Evolutionary conservation across 2,113 vertebrate genomes (phyloP).

Genomic region (Piaya cayana): DNA sequence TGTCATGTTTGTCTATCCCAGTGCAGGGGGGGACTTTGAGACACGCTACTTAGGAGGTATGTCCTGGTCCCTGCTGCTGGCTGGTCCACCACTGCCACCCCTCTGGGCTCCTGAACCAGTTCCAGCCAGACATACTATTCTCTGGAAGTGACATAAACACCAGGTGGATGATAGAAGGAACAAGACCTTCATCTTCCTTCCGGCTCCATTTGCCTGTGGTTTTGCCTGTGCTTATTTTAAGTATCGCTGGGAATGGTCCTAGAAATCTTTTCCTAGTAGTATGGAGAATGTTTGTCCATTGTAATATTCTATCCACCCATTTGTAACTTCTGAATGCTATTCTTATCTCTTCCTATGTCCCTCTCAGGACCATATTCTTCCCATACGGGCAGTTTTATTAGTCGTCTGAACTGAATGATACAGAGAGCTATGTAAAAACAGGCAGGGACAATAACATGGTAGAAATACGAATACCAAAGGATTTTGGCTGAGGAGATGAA

Average conservation of each 20-base stretch:
- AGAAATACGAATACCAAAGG: neutral
- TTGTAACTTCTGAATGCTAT: neutral
- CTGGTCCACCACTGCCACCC: neutral
- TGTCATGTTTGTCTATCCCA: neutral
- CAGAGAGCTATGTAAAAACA: rapidly evolving
- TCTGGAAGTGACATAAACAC: neutral
- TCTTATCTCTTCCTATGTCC: neutral
- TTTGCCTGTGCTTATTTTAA: neutral
- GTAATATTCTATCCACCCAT: neutral
- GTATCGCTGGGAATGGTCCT: neutral
- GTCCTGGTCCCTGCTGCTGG: neutral
- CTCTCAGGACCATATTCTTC: neutral
- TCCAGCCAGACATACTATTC: neutral
- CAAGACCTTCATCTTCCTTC: neutral
- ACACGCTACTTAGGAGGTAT: neutral
- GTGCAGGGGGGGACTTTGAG: neutral
- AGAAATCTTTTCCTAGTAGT: neutral
- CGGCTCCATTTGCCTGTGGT: neutral
- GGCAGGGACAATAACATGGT: neutral
- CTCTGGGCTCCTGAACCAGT: rapidly evolving
- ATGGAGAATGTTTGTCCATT: neutral
- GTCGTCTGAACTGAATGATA: neutral
- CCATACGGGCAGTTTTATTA: rapidly evolving
- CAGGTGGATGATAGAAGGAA: rapidly evolving
- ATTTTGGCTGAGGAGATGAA: neutral